Evolutionary conservation across 2,113 vertebrate species (phyloP), one percentile per base, ranked within the genome.

Genomic region (Archilochus colubris): DNA sequence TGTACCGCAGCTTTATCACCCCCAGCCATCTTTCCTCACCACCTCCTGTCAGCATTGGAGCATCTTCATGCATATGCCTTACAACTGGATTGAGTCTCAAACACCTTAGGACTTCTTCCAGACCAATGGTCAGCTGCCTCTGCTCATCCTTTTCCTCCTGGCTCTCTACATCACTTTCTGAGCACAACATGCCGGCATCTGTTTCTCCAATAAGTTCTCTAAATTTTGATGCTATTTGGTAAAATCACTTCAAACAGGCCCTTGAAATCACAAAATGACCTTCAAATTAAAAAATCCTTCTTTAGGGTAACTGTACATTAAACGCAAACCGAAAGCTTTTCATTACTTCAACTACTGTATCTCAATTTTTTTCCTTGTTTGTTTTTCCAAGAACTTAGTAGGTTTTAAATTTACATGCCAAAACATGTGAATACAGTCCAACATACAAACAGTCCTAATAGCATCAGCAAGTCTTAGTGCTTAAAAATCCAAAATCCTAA

Each of bases 41-140:
- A 43, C 0, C 2, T 69, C 59, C 53, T 62, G 33, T 15, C 59
- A 66, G n/a, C 2, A 1, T 33, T 48, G 54, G n/a, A 82, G 36
- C 70, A 92, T 31, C 63, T 69, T 69, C 9, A 12, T 5, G 4
- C 10, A 55, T 36, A 9, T 21, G 31, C 1, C 3, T 25, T 50
- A 2, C 6, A 80, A 61, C 14, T 33, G 63, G 7, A 67, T 19
- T 0, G 0, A 23, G 24, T 55, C 25, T 50, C 62, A 61, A 22
- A 23, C 12, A 23, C 28, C 62, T 43, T 11, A 33, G 19, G 58
- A 36, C 54, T 57, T 38, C n/a, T n/a, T 82, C 66, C 54, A 62
- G 15, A 38, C 15, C 14, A n/a, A 33, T 4, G 14, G 33, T 19
- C 51, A 74, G 55, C 28, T 70, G 59, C 38, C 46, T 84, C 50